These are phyloP conservation scores for Drosophila meridionalis DNA, from an alignment of 2,888 invertebrate species.

Conservation along the genomic window DNA sequence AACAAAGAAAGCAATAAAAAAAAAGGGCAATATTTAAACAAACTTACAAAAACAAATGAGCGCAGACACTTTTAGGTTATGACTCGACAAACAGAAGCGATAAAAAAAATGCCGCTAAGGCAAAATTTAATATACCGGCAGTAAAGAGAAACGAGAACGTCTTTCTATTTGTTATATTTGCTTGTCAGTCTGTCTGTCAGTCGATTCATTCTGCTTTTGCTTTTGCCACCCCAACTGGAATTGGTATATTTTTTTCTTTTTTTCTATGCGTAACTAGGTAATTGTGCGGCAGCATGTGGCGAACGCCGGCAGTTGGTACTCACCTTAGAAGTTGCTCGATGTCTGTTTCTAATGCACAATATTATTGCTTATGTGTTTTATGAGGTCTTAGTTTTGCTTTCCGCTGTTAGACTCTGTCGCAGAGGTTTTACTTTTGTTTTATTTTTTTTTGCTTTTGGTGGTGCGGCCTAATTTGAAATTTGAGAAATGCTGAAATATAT, in stretches of 20 bases:
- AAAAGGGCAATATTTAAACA: slow-evolving; percentile 65
- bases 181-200: slow-evolving; percentile 3
- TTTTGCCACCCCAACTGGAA: slow-evolving; percentile 55
- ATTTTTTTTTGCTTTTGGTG: slow-evolving; percentile 10
- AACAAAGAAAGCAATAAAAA: slow-evolving; percentile 67
- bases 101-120: slow-evolving; percentile 65
- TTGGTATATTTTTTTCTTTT: slow-evolving; percentile 2
- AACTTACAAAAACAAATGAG: slow-evolving; percentile 66
- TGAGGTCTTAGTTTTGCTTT: slow-evolving; percentile 33
- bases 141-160: slow-evolving; percentile 26
- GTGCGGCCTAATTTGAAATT: slow-evolving; percentile 29
- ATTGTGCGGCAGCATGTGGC: slow-evolving; percentile 53
- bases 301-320: slow-evolving; percentile 59
- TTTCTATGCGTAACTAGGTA: slow-evolving; percentile 13
- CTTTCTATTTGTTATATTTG: slow-evolving; percentile 15
- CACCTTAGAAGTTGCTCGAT: slow-evolving; percentile 45
- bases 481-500: slow-evolving; percentile 54
- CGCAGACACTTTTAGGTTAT: slow-evolving; percentile 71
- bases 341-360: slow-evolving; percentile 62
- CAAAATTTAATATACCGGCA: slow-evolving; percentile 28
- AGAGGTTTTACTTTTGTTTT: slow-evolving; percentile 5
- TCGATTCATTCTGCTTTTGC: background rate
- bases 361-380: slow-evolving; percentile 64
- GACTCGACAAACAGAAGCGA: slow-evolving; percentile 47
- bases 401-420: slow-evolving; percentile 26